These are phyloP conservation scores for Sylvia borin DNA, from an alignment of 2,797 vertebrate genomes.

Conservation along the genomic window DNA sequence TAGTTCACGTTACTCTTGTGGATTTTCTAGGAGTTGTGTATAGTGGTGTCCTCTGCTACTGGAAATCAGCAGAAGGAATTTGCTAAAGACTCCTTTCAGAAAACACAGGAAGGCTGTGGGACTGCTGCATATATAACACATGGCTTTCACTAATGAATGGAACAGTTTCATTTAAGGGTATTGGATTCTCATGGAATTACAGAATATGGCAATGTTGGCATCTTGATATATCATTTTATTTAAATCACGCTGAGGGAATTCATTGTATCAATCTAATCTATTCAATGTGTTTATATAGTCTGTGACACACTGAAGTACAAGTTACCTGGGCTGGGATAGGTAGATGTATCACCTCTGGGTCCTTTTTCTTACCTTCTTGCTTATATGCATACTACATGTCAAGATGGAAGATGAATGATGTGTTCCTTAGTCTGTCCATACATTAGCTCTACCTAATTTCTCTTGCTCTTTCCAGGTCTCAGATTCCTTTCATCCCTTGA, in stretches of 20 bases:
- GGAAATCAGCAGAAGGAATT: background rate
- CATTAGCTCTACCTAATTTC: slow-evolving; percentile 43
- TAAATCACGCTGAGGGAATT: background rate
- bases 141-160: background rate
- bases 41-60: background rate
- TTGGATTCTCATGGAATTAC: background rate
- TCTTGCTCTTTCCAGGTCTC: slow-evolving; percentile 37
- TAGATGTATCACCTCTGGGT: background rate
- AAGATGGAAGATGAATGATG: background rate
- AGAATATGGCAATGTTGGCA: background rate
- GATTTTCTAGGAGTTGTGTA: background rate
- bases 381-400: background rate
- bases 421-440: background rate
- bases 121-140: background rate
- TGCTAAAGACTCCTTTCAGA: background rate
- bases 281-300: background rate
- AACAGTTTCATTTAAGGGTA: background rate
- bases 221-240: background rate
- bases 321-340: background rate
- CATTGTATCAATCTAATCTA: background rate
- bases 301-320: background rate
- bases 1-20: background rate
- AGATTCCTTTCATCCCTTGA: slow-evolving; percentile 55
- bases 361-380: background rate
- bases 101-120: background rate